Base-by-base conservation (phyloP, 2,113 vertebrate species). In the Geococcyx californianus region DNA sequence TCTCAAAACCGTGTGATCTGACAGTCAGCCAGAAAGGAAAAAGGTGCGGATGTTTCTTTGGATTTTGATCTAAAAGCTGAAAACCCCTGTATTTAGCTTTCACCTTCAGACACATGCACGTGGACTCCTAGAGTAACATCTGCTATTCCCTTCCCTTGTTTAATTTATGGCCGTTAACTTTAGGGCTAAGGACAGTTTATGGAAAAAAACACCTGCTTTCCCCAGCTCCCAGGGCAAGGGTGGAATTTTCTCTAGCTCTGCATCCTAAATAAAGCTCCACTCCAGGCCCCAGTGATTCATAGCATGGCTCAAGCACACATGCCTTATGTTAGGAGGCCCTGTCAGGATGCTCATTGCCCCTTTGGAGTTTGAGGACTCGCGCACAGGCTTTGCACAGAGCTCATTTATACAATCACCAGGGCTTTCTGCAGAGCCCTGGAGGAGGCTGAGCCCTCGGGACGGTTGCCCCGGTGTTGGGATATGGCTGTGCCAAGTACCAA, bases 171-270 rank as follows among this genome's bases (percentile, higher is more conserved):
- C 69, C 49, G 0, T 92, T 93, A 62, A 95, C 97, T 96, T 96
- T 51, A 80, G 89, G 88, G 91, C 96, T 93, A 56, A 95, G 97
- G 94, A 97, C 94, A 96, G 97, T 96, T 97, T 97, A 97, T 95
- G 96, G 96, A 97, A 97, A 97, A 97, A 96, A 95, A 52, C 97
- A 97, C 97, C 97, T 97, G 97, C 97, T 95, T 87, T 97, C 91
- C 90, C 93, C 94, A 76, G 25, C 93, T 96, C 92, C 93, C 56
- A 4, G 93, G 95, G 94, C 93, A 96, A 81, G 92, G 89, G 72
- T 83, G 95, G 96, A 95, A 96, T 97, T 92, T 96, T 64, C 97
- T 95, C 90, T 91, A 92, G 81, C 95, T 97, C 94, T 89, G 91
- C 92, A 72, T 96, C 93, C 95, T 93, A 96, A 97, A 96, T 95